Conservation (phyloP, 92 coral and sea anemone species). For the Paragorgia papillata region DNA sequence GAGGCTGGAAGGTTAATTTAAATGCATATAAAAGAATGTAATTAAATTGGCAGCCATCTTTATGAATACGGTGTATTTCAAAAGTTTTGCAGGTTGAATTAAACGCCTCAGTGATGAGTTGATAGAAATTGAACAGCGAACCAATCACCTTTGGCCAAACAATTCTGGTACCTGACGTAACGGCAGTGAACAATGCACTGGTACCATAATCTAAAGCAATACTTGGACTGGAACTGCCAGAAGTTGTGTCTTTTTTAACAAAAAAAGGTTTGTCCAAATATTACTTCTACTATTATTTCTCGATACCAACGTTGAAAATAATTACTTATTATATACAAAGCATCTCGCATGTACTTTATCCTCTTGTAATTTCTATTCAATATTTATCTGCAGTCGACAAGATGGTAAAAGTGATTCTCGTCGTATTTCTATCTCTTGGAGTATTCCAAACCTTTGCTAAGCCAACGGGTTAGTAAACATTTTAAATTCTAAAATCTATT, state of each 20-base stretch:
- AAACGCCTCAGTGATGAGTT: constrained; percentile 12
- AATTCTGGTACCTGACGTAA: constrained; percentile 25
- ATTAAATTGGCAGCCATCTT: too few relatives aligned
- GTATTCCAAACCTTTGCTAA: constrained; percentile 11
- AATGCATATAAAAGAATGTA: too few relatives aligned
- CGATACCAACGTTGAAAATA: too few relatives aligned
- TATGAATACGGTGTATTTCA: too few relatives aligned
- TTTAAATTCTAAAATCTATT: not conserved
- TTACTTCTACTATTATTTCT: too few relatives aligned
- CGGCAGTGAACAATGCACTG: constrained; percentile 15
- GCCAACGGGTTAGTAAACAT: constrained; percentile 27
- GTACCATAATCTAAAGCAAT: constrained; percentile 10
- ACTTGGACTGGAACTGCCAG: constrained; percentile 17
- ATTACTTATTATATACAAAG: not conserved
- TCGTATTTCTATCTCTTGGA: constrained; percentile 26
- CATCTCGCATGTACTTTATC: too few relatives aligned
- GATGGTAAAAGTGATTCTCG: constrained; percentile 27
- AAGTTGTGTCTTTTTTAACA: constrained; percentile 8
- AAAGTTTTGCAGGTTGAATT: not conserved
- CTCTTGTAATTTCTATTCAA: not conserved
- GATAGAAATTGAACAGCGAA: not conserved
- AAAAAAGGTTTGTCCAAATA: not conserved
- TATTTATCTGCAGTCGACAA: not conserved
- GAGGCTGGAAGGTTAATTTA: too few relatives aligned
- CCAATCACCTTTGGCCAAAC: constrained; percentile 3